Base-by-base conservation (phyloP, 2,113 vertebrate genomes). In the Petroica traversi region DNA sequence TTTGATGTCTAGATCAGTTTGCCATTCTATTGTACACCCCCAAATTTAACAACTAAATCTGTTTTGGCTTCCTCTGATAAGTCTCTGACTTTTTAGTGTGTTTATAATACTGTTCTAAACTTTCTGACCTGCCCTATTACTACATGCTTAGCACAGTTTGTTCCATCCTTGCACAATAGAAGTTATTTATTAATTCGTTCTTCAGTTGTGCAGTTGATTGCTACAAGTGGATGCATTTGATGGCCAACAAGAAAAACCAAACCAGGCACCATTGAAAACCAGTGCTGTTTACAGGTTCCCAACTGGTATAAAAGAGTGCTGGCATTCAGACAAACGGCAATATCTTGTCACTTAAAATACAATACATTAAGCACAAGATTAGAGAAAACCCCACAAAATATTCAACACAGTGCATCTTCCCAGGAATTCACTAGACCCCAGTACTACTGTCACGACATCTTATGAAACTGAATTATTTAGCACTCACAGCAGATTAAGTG, bases 251-350 rank as follows among this genome's bases (percentile, higher is more conserved):
- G 54, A 69, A 1, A 10, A 95, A 78, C 6, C 14, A 71, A 73
- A 80, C 5, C 26, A 34, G 14, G 5, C 17, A 74, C 31, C 19
- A 31, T 13, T 38, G 82, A 68, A 83, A 85, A 66, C 34, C 14
- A 59, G 34, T 14, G 6, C 6, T 49, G 9, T 45, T 51, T 49
- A 26, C 19, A 48, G 26, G 34, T 58, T 76, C 76, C 38, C 54
- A 63, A 66, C 8, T 0, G 0, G 3, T 34, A 12, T 24, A 43
- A 73, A 73, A 69, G n/a, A 55, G 22, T n/a, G 18, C 8, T 46
- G 67, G 51, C 16, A 28, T 74, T 49, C 38, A 73, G 72, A 25
- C 31, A 83, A 77, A 14, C 66, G 45, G 8, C 57, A 92, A 34
- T 7, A 49, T 23, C 18, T 83, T 62, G 62, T 61, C 54, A 51